These are phyloP conservation scores for Chaenogobius annularis DNA, from an alignment of 2,113 vertebrate species.

Conservation along the genomic window DNA sequence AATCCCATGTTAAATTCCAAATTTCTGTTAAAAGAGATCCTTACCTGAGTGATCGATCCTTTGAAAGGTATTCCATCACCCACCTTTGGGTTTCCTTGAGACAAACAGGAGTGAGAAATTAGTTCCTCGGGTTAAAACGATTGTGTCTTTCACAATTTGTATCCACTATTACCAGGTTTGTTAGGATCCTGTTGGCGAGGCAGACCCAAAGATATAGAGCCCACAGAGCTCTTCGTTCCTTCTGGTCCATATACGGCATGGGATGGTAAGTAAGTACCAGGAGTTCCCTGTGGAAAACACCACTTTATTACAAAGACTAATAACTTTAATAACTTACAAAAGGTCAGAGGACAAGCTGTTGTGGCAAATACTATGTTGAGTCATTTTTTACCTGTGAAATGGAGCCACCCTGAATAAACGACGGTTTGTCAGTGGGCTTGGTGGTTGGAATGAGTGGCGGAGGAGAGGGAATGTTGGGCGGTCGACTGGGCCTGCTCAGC, in stretches of 20 bases:
- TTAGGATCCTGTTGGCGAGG: constrained; percentile 90
- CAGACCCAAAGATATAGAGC: constrained; percentile 93
- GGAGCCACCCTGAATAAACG: constrained; percentile 96
- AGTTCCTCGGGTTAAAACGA: neutral
- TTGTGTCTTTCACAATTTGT: neutral
- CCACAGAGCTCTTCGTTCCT: constrained; percentile 86
- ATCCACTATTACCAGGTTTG: constrained; percentile 82
- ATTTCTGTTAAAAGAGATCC: neutral
- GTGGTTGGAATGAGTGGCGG: constrained; percentile 98
- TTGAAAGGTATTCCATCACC: constrained; percentile 83
- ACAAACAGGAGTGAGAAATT: neutral
- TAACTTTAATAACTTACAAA: too few species aligned
- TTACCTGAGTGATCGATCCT: constrained; percentile 96
- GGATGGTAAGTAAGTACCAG: constrained; percentile 93
- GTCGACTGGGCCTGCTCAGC: constrained; percentile 88
- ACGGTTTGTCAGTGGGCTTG: constrained; percentile 96
- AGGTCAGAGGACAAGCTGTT: too few species aligned
- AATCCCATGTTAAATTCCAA: neutral
- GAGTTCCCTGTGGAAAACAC: constrained; percentile 84
- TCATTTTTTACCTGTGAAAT: constrained; percentile 87
- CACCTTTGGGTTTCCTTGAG: constrained; percentile 85
- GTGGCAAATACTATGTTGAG: neutral
- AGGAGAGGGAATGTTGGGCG: constrained; percentile 86
- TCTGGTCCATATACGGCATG: constrained; percentile 88
- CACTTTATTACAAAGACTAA: neutral